phyloP scores from a whole-genome alignment of 2,113 vertebrate species.

The Nycticryphes semicollaris region DNA sequence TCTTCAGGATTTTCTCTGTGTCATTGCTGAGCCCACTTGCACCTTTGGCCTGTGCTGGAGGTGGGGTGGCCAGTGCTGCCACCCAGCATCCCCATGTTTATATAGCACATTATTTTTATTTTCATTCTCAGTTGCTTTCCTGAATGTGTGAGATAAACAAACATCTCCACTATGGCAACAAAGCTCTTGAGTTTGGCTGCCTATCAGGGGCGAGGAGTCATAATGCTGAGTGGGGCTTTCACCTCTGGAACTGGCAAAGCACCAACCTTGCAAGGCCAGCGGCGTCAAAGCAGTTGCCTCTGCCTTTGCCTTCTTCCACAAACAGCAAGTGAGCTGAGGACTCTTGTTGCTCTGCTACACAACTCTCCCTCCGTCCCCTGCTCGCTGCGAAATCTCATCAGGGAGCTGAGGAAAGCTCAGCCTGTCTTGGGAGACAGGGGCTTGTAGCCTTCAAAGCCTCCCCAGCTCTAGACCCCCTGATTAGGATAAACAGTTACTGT shows the following conservation, averaged over 20 bases:
- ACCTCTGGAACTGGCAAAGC: background rate
- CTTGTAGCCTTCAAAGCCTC: background rate
- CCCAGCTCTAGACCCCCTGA: background rate
- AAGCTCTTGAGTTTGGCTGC: background rate
- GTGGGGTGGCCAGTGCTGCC: background rate
- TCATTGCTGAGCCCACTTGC: background rate
- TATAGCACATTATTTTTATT: background rate
- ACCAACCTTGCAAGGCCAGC: background rate
- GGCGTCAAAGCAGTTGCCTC: background rate
- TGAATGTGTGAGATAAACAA: background rate
- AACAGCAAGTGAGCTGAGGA: background rate
- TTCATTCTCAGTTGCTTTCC: background rate
- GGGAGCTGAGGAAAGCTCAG: background rate
- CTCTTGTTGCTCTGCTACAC: background rate
- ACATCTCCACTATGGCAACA: background rate
- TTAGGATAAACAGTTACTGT: background rate
- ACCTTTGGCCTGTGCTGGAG: background rate
- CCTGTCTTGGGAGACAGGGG: background rate
- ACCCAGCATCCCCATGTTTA: background rate
- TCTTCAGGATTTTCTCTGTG: background rate
- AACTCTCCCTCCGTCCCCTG: background rate
- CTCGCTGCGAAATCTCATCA: background rate
- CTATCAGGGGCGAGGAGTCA: background rate
- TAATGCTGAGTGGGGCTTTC: background rate
- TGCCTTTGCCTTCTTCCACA: background rate